phyloP scores from a whole-genome alignment of 2,888 invertebrate species.

The Cabera pusaria region DNA sequence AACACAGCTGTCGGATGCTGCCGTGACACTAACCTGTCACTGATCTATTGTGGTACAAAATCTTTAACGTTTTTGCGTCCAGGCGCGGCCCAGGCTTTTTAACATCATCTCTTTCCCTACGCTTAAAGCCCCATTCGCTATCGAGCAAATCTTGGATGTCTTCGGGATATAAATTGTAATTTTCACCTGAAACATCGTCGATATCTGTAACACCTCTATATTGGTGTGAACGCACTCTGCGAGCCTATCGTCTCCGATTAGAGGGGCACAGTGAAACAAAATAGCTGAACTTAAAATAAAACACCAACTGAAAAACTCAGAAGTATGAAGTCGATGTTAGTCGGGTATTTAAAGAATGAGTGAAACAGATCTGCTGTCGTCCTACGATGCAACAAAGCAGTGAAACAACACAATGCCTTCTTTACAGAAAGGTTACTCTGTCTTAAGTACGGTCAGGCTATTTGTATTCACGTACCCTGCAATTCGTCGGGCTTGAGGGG shows the following conservation, averaged over 20 bases:
- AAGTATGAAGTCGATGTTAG: constrained; percentile 42
- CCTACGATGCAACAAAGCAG: constrained; percentile 63
- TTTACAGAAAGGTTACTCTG: constrained; percentile 38
- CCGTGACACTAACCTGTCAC: constrained; percentile 82
- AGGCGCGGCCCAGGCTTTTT: constrained; percentile 97
- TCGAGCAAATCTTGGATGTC: constrained; percentile 85
- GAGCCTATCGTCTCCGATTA: constrained; percentile 40
- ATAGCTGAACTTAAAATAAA: constrained; percentile 46
- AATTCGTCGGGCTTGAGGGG: constrained; percentile 66
- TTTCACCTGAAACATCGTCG: constrained; percentile 81
- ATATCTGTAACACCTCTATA: constrained; percentile 61
- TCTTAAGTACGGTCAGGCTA: constrained; percentile 22
- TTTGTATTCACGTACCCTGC: constrained; percentile 52
- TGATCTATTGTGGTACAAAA: constrained; percentile 75
- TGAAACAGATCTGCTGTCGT: constrained; percentile 51
- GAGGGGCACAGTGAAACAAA: constrained; percentile 49
- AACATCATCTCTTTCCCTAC: constrained; percentile 95
- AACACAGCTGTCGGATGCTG: constrained; percentile 62
- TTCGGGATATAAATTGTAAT: constrained; percentile 72
- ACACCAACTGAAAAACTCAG: constrained; percentile 47
- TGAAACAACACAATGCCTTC: constrained; percentile 61
- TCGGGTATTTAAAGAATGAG: constrained; percentile 46
- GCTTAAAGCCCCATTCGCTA: constrained; percentile 90
- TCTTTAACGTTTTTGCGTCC: constrained; percentile 85
- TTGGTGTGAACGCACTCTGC: constrained; percentile 45